Conservation (phyloP, 2,888 invertebrate genomes). For the Cenopis cana region DNA sequence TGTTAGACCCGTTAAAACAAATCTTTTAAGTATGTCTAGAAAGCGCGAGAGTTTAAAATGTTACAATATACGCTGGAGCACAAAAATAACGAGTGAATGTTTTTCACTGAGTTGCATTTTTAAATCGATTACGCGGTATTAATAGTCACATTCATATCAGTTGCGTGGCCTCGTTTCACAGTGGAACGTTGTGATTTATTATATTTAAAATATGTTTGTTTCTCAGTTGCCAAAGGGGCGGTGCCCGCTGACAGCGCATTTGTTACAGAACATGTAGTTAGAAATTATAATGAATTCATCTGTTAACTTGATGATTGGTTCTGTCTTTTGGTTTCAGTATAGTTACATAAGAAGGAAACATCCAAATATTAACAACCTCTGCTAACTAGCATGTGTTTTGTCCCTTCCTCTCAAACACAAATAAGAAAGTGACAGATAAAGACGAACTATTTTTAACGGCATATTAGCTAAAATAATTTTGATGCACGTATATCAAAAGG, state of each 20-base stretch:
- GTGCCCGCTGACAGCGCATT: slow-evolving; percentile 11
- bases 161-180: slow-evolving; percentile 34
- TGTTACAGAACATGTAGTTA: not conserved
- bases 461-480: too few species aligned
- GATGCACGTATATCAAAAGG: too few species aligned
- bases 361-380: too few species aligned
- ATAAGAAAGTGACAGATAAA: too few species aligned
- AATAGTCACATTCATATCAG: slow-evolving; percentile 35
- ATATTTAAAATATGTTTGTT: slow-evolving; percentile 22
- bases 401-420: too few species aligned
- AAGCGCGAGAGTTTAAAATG: too few species aligned
- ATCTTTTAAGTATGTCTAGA: too few species aligned
- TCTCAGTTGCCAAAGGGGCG: slow-evolving; percentile 32
- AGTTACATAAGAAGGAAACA: not conserved
- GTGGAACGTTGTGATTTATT: slow-evolving; percentile 26
- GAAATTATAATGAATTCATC: not conserved
- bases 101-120: slow-evolving; percentile 29
- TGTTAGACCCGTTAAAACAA: too few species aligned
- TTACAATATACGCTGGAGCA: slow-evolving; percentile 8
- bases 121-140: slow-evolving; percentile 29
- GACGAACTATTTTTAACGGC: too few species aligned
- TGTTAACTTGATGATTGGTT: not conserved
- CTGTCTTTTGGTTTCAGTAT: not conserved
- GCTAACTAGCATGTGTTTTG: too few species aligned
- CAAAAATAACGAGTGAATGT: slow-evolving; percentile 21